Conservation (phyloP, 2,797 vertebrate genomes). For the Geotrypetes seraphini region DNA sequence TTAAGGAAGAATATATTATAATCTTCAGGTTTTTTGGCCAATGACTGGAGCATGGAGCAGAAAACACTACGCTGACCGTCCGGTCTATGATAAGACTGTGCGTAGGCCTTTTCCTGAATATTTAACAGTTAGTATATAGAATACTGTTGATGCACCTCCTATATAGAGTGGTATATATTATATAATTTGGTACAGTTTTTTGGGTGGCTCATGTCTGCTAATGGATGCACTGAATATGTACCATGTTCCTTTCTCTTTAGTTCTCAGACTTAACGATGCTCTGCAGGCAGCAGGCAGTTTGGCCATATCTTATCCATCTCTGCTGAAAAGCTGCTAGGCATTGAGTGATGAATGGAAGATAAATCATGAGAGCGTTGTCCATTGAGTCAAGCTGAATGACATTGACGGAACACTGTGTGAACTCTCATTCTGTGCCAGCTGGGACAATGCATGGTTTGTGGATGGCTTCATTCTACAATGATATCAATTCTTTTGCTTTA, state of each 20-base stretch:
- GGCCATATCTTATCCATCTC: slow-evolving; percentile 53
- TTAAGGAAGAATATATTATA: no score
- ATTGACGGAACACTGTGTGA: slow-evolving; percentile 45
- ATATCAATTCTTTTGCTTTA: slow-evolving; percentile 37
- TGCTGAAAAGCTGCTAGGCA: slow-evolving; percentile 43
- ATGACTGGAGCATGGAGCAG: no score
- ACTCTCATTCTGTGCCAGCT: slow-evolving; percentile 50
- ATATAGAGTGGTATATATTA: no score
- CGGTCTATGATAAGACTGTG: no score
- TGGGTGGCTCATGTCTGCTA: slow-evolving; percentile 14
- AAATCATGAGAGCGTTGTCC: slow-evolving; percentile 51
- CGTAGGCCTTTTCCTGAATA: no score
- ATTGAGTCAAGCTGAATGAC: slow-evolving; percentile 54
- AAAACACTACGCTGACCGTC: no score
- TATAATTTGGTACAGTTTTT: no score
- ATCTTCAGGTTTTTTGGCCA: no score
- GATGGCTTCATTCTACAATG: slow-evolving; percentile 34
- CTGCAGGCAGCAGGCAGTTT: slow-evolving; percentile 58
- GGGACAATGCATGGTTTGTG: slow-evolving; percentile 48
- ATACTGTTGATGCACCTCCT: no score
- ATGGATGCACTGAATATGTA: slow-evolving; percentile 18
- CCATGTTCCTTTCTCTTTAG: slow-evolving; percentile 29
- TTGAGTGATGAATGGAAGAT: slow-evolving; percentile 59
- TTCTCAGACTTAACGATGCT: slow-evolving; percentile 51
- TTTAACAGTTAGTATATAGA: no score